phyloP scores from a whole-genome alignment of 2,888 invertebrate genomes.

The Gasteruption jaculator region DNA sequence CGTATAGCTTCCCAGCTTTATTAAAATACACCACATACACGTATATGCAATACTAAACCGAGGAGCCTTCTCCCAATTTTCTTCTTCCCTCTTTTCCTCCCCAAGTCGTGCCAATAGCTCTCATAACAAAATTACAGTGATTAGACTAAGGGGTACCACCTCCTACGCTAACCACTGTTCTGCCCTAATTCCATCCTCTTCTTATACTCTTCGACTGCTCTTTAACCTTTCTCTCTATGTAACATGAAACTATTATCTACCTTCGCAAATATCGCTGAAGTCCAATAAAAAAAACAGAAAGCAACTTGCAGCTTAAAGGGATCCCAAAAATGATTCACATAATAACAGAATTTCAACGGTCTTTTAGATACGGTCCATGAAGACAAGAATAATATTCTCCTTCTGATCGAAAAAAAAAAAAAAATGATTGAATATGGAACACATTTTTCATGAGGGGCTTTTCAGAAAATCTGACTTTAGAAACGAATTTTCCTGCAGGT shows the following conservation, averaged over 20 bases:
- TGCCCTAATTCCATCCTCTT: constrained; percentile 32
- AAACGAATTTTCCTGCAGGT: no score
- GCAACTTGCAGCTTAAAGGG: neutral
- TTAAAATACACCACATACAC: constrained; percentile 16
- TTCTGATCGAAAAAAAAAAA: no score
- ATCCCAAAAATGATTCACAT: no score
- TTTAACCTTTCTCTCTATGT: no score
- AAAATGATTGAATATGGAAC: no score
- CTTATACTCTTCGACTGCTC: neutral
- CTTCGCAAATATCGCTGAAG: neutral
- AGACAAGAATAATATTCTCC: no score
- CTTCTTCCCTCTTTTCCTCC: constrained; percentile 15
- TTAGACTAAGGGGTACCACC: constrained; percentile 30
- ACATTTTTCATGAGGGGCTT: no score
- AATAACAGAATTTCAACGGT: no score
- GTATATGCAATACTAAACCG: no score
- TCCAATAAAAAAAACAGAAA: neutral
- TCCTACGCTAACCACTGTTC: constrained; percentile 39
- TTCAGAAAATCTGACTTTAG: no score
- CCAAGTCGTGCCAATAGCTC: constrained; percentile 26
- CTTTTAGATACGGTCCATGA: no score
- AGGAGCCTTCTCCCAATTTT: constrained; percentile 5
- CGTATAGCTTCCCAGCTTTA: constrained; percentile 17
- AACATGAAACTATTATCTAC: no score
- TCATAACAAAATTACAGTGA: constrained; percentile 41